Evolutionary conservation across 2,888 invertebrate genomes (phyloP).

Genomic region (Ennomos quercinarius): DNA sequence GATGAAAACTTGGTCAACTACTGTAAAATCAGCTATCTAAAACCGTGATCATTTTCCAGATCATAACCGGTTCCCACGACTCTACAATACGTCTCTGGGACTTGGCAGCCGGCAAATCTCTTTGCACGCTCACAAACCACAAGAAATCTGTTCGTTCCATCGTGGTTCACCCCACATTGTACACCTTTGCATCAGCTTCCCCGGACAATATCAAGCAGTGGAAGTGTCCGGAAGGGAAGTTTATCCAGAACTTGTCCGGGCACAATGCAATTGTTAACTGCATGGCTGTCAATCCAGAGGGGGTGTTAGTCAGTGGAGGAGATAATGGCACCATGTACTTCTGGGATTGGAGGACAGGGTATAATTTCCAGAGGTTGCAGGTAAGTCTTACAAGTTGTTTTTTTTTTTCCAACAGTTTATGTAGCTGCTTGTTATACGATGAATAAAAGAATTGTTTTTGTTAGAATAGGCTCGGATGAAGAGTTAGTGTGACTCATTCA

Average conservation of each 20-base stretch:
- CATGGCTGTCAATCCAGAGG: conserved; percentile 96
- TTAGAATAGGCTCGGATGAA: too few species aligned
- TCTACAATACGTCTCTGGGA: conserved; percentile 99
- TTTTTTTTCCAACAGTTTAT: too few species aligned
- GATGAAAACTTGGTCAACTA: too few species aligned
- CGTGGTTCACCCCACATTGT: conserved; percentile 90
- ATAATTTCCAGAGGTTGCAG: conserved; percentile 98
- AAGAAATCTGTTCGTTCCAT: conserved; percentile 97
- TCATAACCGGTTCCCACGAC: conserved; percentile 97
- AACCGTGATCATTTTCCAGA: conserved; percentile 64
- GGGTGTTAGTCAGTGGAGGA: conserved; percentile 98
- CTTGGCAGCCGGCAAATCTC: conserved; percentile 96
- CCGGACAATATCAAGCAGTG: conserved; percentile 99
- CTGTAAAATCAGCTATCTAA: too few species aligned
- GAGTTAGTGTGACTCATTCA: too few species aligned
- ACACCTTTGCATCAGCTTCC: conserved; percentile 99
- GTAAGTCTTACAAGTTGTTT: conserved; percentile 55
- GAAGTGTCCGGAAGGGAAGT: conserved; percentile 99
- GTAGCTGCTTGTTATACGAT: too few species aligned
- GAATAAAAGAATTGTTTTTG: too few species aligned
- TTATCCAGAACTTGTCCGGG: conserved; percentile 98
- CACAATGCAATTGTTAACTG: conserved; percentile 99
- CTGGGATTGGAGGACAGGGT: conserved; percentile 99
- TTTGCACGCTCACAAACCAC: conserved; percentile 98
- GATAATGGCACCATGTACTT: conserved; percentile 99